Evolutionary conservation across 1,140 invertebrate genomes (phyloP).

Genomic region (Drosophila melanica): DNA sequence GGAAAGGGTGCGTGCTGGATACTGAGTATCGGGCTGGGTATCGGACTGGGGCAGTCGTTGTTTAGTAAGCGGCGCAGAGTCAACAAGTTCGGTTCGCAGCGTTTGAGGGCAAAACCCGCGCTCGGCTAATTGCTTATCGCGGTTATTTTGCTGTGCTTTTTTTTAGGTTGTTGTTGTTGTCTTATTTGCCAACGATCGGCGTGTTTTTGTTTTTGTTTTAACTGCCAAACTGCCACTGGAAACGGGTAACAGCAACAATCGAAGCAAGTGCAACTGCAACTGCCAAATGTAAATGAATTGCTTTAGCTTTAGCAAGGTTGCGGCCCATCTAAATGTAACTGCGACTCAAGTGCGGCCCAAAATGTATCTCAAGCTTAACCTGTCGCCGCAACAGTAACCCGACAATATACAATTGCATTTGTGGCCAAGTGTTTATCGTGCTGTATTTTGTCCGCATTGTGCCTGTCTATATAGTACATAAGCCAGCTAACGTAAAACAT

Average conservation of each 20-base stretch:
- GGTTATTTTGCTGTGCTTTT: conserved; percentile 25
- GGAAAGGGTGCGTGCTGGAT: neutral
- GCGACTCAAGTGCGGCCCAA: conserved; percentile 21
- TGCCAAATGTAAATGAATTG: conserved; percentile 40
- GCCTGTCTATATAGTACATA: conserved; percentile 34
- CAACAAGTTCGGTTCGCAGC: conserved; percentile 60
- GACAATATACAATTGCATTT: conserved; percentile 9
- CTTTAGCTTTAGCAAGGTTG: conserved; percentile 21
- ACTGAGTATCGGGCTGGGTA: conserved; percentile 14
- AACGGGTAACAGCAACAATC: conserved; percentile 2
- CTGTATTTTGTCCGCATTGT: conserved; percentile 30
- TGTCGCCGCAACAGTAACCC: neutral
- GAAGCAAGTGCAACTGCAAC: conserved; percentile 22
- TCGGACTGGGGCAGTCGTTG: conserved; percentile 29
- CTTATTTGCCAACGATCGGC: conserved; percentile 5
- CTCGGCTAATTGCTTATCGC: conserved; percentile 46
- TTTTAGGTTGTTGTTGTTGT: conserved; percentile 7
- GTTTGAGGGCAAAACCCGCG: conserved; percentile 34
- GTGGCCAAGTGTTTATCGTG: conserved; percentile 30
- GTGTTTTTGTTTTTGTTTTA: conserved; percentile 8
- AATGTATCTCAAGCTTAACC: conserved; percentile 20
- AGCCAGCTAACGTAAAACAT: conserved; percentile 27
- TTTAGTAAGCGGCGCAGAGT: conserved; percentile 74
- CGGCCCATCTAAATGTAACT: neutral
- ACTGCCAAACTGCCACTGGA: conserved; percentile 9